Conservation (phyloP, 2,888 invertebrate species). For the Leptopilina syphax region DNA sequence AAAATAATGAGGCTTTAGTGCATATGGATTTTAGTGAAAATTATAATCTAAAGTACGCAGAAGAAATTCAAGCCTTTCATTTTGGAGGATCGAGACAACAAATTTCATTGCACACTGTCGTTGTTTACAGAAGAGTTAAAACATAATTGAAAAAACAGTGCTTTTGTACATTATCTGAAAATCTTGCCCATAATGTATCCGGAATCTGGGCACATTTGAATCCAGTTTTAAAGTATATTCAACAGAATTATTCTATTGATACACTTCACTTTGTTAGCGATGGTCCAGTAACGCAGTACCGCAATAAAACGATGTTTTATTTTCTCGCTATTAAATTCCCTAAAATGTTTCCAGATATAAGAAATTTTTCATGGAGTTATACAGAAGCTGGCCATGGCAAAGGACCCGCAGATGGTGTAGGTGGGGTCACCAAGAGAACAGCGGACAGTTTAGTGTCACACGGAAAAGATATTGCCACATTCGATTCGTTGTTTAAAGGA, state of each 20-base stretch:
- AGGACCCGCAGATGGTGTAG: conserved; percentile 17
- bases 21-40: conserved; percentile 5
- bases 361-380: neutral
- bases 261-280: too few species aligned
- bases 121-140: conserved; percentile 34
- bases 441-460: conserved; percentile 44
- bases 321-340: conserved; percentile 25
- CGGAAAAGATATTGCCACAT: conserved; percentile 40
- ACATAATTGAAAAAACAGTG: neutral
- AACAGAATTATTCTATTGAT: conserved; percentile 1
- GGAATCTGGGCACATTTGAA: conserved; percentile 42
- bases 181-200: conserved; percentile 37
- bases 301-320: conserved; percentile 39
- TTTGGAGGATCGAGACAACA: conserved; percentile 44
- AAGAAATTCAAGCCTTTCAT: conserved; percentile 42
- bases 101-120: conserved; percentile 40
- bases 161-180: conserved; percentile 39
- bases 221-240: conserved; percentile 23
- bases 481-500: conserved; percentile 6
- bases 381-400: neutral
- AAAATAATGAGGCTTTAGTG: conserved; percentile 33
- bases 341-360: conserved; percentile 32
- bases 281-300: too few species aligned
- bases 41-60: conserved; percentile 44
- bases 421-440: conserved; percentile 36